phyloP scores from a whole-genome alignment of 2,888 invertebrate genomes.

The Drosophila acutilabella region DNA sequence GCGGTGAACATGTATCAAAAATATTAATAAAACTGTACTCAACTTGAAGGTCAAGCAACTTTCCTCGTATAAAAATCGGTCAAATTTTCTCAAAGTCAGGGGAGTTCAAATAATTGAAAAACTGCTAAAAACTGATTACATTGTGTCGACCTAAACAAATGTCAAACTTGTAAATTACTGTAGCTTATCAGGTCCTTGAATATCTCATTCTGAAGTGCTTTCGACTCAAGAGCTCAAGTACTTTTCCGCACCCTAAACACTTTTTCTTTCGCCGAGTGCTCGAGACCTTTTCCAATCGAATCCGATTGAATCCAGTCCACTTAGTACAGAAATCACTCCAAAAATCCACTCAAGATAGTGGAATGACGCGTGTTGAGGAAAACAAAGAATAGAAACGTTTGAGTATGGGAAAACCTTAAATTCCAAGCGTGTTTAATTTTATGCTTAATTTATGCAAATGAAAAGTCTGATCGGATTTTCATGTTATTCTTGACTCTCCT shows the following conservation, averaged over 20 bases:
- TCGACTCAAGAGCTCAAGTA: not conserved
- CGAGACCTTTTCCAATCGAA: not conserved
- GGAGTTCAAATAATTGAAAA: too few species aligned
- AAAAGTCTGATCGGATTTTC: constrained; percentile 28
- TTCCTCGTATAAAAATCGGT: too few species aligned
- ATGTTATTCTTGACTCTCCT: constrained; percentile 7
- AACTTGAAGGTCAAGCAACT: too few species aligned
- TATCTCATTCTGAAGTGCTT: not conserved
- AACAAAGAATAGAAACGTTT: constrained; percentile 23
- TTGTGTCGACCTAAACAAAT: too few species aligned
- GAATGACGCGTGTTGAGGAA: constrained; percentile 39
- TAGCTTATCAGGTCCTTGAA: not conserved
- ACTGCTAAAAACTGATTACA: too few species aligned
- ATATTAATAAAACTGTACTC: too few species aligned
- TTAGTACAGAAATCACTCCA: constrained; percentile 2
- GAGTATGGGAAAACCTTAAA: constrained; percentile 14
- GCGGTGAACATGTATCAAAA: too few species aligned
- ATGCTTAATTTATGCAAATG: constrained; percentile 65
- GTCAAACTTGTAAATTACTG: too few species aligned
- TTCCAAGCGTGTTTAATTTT: constrained; percentile 27
- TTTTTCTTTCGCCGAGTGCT: constrained; percentile 15
- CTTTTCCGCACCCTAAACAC: not conserved
- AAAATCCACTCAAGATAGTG: constrained; percentile 42
- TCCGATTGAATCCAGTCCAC: not conserved
- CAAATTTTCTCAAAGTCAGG: too few species aligned